Conservation (phyloP, 1,140 invertebrate species). For the Eumaeus atala region DNA sequence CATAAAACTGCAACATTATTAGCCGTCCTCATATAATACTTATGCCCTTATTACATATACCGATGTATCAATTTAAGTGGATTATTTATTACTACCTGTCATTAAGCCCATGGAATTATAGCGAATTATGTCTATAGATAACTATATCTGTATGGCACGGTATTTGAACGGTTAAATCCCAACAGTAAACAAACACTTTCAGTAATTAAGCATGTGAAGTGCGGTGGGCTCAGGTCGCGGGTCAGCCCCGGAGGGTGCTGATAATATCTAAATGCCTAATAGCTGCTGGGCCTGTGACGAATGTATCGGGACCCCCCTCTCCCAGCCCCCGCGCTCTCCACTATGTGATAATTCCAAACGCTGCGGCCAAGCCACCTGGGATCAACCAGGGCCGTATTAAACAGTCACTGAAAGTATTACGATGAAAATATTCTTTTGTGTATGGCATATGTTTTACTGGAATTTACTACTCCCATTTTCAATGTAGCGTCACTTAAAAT, state of each 20-base stretch:
- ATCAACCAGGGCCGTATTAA: conserved; percentile 55
- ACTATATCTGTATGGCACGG: neutral
- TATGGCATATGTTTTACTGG: neutral
- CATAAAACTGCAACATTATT: conserved; percentile 7
- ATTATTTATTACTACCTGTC: conserved; percentile 18
- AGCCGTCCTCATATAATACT: neutral
- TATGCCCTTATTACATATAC: too few species aligned
- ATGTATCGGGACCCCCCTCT: conserved; percentile 51
- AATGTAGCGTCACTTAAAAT: too few species aligned
- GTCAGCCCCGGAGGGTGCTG: conserved; percentile 58
- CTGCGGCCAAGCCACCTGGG: conserved; percentile 72
- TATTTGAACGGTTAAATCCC: conserved; percentile 31
- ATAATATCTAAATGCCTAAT: conserved; percentile 74
- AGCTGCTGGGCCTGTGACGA: conserved; percentile 72
- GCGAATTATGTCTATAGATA: too few species aligned
- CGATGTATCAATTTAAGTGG: too few species aligned
- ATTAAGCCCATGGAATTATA: conserved; percentile 23
- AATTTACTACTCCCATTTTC: neutral
- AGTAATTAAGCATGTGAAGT: conserved; percentile 66
- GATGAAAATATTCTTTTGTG: neutral
- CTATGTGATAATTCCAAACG: conserved; percentile 74
- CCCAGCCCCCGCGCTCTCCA: conserved; percentile 38
- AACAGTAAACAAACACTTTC: conserved; percentile 58
- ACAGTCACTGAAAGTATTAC: conserved; percentile 9
- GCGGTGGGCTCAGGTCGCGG: conserved; percentile 59